Conservation (phyloP, 2,888 invertebrate species). For the Empis livida region DNA sequence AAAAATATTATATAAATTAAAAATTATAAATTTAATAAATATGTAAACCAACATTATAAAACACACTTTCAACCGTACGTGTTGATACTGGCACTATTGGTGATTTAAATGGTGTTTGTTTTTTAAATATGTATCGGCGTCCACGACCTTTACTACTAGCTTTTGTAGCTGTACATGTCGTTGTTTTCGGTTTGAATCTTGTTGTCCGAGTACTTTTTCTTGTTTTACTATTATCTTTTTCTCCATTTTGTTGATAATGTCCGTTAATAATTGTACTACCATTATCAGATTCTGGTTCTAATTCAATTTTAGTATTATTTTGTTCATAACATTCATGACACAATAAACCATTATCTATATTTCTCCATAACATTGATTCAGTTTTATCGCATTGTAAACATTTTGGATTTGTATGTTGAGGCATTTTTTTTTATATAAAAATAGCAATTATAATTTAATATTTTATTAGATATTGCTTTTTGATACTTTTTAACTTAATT, state of each 20-base stretch:
- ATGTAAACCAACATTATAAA: constrained; percentile 31
- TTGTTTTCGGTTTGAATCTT: constrained; percentile 39
- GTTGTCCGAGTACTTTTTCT: constrained; percentile 20
- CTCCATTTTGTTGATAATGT: constrained; percentile 4
- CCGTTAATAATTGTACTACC: neutral
- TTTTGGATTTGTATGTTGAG: constrained; percentile 35
- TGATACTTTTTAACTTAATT: too few relatives aligned
- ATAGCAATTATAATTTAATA: too few relatives aligned
- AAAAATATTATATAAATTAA: neutral
- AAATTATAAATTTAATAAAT: neutral
- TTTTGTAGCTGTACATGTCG: constrained; percentile 23
- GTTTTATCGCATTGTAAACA: constrained; percentile 57
- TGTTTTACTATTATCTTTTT: neutral
- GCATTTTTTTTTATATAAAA: constrained; percentile 12
- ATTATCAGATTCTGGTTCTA: constrained; percentile 10
- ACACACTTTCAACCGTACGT: constrained; percentile 57
- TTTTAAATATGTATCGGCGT: constrained; percentile 64
- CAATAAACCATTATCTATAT: constrained; percentile 57
- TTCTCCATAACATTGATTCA: constrained; percentile 64
- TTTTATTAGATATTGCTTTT: too few relatives aligned
- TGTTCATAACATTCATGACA: constrained; percentile 60
- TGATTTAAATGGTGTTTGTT: constrained; percentile 59
- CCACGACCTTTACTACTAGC: constrained; percentile 50
- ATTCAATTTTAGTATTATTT: constrained; percentile 32
- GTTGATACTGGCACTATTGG: constrained; percentile 70